Percentiles rank a stretch among this genome's conserved stretches.
phyloP scores from a whole-genome alignment of 2,797 vertebrate species.

The Kryptopterus vitreolus region DNA sequence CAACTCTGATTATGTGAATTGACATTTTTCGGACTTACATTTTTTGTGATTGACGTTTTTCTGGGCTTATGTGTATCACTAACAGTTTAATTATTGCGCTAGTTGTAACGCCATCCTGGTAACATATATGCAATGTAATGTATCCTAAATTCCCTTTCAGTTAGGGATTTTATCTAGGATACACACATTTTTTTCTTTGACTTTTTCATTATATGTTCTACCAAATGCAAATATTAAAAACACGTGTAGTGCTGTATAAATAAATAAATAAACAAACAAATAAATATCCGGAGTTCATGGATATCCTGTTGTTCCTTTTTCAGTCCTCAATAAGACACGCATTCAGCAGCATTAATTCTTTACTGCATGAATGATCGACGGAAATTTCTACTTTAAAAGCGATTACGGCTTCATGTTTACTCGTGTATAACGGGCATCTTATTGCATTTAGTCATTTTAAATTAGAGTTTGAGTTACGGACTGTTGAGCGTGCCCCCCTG shows the following conservation, averaged over 20 bases:
- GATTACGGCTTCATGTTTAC: background rate
- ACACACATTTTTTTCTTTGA: background rate
- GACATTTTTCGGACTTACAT: no score
- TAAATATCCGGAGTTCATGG: no score
- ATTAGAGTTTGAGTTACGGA: slow-evolving; percentile 20
- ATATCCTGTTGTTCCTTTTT: background rate
- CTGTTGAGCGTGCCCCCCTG: background rate
- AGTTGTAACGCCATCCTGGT: background rate
- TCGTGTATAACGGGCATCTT: background rate
- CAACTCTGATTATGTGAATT: no score
- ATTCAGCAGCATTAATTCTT: background rate
- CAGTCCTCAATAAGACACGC: background rate
- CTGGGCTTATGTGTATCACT: background rate
- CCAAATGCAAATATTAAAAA: background rate
- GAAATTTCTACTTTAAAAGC: background rate
- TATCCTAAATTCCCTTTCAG: background rate
- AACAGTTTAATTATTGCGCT: no score
- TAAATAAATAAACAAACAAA: no score
- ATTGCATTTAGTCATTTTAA: slow-evolving; percentile 33
- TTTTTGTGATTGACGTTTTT: background rate
- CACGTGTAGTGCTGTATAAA: no score
- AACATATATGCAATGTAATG: background rate
- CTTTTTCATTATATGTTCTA: background rate
- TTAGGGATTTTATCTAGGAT: background rate
- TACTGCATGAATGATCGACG: background rate